These are phyloP conservation scores for Lerema accius DNA, from an alignment of 1,140 invertebrate species.

Conservation along the genomic window DNA sequence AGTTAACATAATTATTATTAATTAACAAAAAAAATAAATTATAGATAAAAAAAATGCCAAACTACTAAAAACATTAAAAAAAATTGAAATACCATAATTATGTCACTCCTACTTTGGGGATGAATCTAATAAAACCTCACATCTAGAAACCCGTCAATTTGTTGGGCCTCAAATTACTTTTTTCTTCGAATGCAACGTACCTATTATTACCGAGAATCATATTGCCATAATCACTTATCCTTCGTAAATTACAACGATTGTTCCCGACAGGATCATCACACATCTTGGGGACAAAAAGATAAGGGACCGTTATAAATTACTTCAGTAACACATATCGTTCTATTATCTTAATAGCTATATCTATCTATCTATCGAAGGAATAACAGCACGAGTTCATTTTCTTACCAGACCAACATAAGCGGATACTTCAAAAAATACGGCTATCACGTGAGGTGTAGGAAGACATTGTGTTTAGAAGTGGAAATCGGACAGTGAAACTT, in stretches of 20 bases:
- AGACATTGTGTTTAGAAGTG: background rate
- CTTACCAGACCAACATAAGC: constrained; percentile 23
- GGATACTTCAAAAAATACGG: constrained; percentile 27
- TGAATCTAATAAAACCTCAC: no score
- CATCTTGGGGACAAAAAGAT: constrained; percentile 18
- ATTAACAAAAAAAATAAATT: no score
- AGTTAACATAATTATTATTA: no score
- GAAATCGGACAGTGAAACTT: background rate
- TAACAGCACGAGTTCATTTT: constrained; percentile 26
- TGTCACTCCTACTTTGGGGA: no score
- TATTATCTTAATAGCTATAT: constrained; percentile 27
- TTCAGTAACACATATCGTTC: constrained; percentile 21
- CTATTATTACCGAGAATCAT: background rate
- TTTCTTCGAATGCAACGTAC: no score
- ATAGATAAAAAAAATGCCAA: no score
- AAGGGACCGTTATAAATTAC: constrained; percentile 28
- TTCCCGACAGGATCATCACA: constrained; percentile 17
- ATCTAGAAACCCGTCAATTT: no score
- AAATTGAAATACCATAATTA: no score
- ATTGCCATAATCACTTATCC: constrained; percentile 25
- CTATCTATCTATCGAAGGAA: constrained; percentile 15
- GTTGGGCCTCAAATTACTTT: no score
- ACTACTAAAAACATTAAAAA: no score
- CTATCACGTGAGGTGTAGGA: constrained; percentile 11
- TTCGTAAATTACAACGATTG: constrained; percentile 22